A percentile compares a stretch with the other conserved stretches of the same genome.
phyloP scores from a whole-genome alignment of 2,888 invertebrate species.

The Andrena haemorrhoa region DNA sequence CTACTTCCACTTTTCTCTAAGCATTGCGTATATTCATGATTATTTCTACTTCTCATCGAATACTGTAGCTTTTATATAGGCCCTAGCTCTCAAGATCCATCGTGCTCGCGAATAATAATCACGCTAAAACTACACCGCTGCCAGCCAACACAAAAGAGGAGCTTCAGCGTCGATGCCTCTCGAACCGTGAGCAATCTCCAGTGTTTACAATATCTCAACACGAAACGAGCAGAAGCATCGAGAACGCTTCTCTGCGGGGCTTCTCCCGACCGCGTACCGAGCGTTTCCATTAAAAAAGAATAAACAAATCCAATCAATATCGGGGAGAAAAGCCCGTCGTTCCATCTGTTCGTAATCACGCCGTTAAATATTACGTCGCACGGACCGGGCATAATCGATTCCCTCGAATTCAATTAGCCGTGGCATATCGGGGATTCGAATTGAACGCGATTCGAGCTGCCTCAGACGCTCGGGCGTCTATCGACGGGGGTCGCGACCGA shows the following conservation, averaged over 20 bases:
- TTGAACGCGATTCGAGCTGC: conserved; percentile 14
- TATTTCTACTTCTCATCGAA: too few species aligned
- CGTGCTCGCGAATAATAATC: conserved; percentile 17
- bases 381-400: conserved; percentile 60
- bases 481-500: conserved; percentile 8
- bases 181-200: conserved; percentile 6
- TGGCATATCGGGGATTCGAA: conserved; percentile 60
- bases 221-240: conserved; percentile 20
- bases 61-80: too few species aligned
- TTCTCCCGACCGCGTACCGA: background rate
- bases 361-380: conserved; percentile 34
- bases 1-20: too few species aligned
- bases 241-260: background rate
- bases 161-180: conserved; percentile 5
- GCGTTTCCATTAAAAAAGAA: background rate
- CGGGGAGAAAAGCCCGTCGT: conserved; percentile 8
- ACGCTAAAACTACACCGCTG: conserved; percentile 3
- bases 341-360: background rate
- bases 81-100: background rate
- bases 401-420: conserved; percentile 66
- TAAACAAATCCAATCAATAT: conserved; percentile 7
- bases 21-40: too few species aligned
- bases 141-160: conserved; percentile 1
- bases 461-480: background rate
- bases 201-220: conserved; percentile 29